Evolutionary conservation across 2,888 invertebrate genomes (phyloP).

Genomic region (Cosmopolites sordidus): DNA sequence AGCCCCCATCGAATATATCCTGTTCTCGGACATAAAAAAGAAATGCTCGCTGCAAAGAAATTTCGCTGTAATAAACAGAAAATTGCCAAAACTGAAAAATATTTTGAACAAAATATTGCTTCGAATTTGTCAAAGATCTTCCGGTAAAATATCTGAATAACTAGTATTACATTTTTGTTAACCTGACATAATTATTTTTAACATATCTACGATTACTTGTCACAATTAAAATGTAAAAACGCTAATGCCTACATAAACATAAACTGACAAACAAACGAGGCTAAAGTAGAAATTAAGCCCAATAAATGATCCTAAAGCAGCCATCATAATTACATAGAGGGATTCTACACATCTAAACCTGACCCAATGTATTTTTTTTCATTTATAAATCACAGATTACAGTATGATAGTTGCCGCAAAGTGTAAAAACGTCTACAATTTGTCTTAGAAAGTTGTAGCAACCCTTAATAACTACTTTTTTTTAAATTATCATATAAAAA

Average conservation of each 20-base stretch:
- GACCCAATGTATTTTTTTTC: not conserved
- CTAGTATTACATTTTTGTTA: too few species aligned
- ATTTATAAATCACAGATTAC: slow-evolving; percentile 18
- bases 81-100: too few species aligned
- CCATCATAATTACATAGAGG: not conserved
- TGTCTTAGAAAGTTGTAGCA: slow-evolving; percentile 1
- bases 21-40: too few species aligned
- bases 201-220: too few species aligned
- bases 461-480: not conserved
- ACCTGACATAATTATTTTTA: too few species aligned
- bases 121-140: too few species aligned
- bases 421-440: not conserved
- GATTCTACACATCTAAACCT: slow-evolving; percentile 1
- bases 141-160: too few species aligned
- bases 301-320: not conserved
- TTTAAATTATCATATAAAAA: not conserved
- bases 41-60: too few species aligned
- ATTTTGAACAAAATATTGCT: too few species aligned
- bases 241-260: slow-evolving; percentile 9
- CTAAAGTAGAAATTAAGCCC: not conserved
- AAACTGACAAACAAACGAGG: not conserved
- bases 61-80: too few species aligned
- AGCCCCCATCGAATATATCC: too few species aligned
- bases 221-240: slow-evolving; percentile 6
- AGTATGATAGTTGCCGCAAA: slow-evolving; percentile 7